Conservation (phyloP, 2,113 vertebrate genomes). For the Rafetus swinhoei region DNA sequence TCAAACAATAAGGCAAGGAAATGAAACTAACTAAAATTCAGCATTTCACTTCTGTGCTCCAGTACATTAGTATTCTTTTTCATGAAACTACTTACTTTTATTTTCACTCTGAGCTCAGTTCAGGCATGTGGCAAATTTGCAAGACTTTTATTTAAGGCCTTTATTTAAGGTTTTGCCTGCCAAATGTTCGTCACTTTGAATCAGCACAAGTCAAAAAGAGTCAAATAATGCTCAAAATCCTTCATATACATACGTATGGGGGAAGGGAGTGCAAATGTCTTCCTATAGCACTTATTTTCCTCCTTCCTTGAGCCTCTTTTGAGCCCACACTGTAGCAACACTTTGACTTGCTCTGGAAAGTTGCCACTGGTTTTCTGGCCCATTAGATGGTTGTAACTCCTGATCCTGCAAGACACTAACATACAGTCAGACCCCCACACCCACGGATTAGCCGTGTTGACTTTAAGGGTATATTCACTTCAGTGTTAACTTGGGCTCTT, state of each 20-base stretch:
- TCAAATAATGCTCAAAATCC: background rate
- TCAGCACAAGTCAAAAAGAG: background rate
- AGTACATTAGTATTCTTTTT: background rate
- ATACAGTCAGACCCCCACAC: background rate
- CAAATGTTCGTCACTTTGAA: background rate
- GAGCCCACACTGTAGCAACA: background rate
- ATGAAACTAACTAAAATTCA: conserved; percentile 1
- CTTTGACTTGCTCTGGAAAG: background rate
- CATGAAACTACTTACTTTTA: background rate
- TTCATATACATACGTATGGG: too few species aligned
- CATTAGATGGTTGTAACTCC: background rate
- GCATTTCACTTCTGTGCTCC: background rate
- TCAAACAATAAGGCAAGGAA: background rate
- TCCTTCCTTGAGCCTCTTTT: background rate
- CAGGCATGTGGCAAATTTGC: background rate
- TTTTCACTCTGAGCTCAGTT: background rate
- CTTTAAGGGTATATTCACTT: background rate
- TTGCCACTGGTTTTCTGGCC: background rate
- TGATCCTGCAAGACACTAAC: background rate
- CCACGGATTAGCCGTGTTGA: background rate
- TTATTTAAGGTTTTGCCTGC: background rate
- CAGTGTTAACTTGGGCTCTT: background rate
- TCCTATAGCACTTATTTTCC: background rate
- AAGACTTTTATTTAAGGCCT: background rate
- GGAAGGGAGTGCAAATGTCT: background rate